Evolutionary conservation across 2,888 invertebrate genomes (phyloP).

Genomic region (Belgica antarctica): DNA sequence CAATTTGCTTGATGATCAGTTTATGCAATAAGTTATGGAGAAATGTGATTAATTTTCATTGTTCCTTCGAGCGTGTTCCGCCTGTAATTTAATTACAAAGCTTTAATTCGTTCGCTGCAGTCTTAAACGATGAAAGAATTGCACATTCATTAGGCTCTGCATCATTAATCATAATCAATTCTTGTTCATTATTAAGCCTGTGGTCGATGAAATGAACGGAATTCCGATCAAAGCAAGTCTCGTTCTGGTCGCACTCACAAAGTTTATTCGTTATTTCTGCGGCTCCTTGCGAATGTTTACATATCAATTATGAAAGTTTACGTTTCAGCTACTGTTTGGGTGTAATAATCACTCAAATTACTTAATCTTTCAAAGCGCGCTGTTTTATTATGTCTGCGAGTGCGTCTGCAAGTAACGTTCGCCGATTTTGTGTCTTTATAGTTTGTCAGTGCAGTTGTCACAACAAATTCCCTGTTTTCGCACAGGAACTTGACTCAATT

Average conservation of each 20-base stretch:
- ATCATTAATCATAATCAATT: constrained; percentile 41
- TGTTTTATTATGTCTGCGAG: constrained; percentile 12
- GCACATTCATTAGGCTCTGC: constrained; percentile 31
- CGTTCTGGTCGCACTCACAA: not conserved
- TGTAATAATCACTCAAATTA: constrained; percentile 22
- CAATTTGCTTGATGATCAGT: constrained; percentile 7
- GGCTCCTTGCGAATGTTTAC: constrained; percentile 22
- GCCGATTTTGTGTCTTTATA: too few relatives aligned
- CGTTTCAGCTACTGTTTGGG: not conserved
- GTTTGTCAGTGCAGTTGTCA: too few relatives aligned
- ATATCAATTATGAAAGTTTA: constrained; percentile 6
- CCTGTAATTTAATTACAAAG: constrained; percentile 11
- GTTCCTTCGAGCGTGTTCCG: not conserved
- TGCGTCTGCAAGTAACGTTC: not conserved
- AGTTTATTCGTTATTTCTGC: not conserved
- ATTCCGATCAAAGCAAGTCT: not conserved
- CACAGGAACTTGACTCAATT: not conserved
- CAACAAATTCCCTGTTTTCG: too few relatives aligned
- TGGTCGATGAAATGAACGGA: not conserved
- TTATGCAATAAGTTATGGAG: constrained; percentile 3
- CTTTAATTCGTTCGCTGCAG: not conserved
- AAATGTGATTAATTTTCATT: constrained; percentile 10
- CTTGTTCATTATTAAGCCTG: not conserved
- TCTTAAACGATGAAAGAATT: not conserved
- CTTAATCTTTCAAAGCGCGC: not conserved